Percentiles rank a stretch among this genome's conserved stretches.
phyloP scores from a whole-genome alignment of 2,888 invertebrate species.

The Epirrhoe alternata region DNA sequence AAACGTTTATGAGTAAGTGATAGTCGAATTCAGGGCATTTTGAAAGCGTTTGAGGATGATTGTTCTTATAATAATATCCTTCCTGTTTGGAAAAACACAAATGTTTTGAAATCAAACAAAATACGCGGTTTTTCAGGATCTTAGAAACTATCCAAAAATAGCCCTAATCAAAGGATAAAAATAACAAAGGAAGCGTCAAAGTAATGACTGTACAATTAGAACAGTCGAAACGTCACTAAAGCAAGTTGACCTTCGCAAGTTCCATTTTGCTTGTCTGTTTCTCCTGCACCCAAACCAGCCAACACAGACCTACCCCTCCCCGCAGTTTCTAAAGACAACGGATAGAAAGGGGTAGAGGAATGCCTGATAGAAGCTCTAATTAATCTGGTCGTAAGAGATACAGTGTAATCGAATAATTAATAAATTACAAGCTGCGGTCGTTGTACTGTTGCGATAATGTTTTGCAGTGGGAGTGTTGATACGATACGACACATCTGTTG shows the following conservation, averaged over 20 bases:
- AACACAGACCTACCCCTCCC: constrained; percentile 52
- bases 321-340: constrained; percentile 43
- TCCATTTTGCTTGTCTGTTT: constrained; percentile 68
- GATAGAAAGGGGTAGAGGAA: constrained; percentile 42
- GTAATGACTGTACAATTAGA: constrained; percentile 47
- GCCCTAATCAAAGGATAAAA: constrained; percentile 28
- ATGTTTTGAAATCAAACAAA: background rate
- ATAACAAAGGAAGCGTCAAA: constrained; percentile 51
- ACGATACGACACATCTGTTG: constrained; percentile 79
- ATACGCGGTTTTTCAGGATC: constrained; percentile 15
- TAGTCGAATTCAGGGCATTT: constrained; percentile 6
- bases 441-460: constrained; percentile 77
- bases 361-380: constrained; percentile 56
- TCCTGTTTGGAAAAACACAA: background rate
- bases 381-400: constrained; percentile 63
- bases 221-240: constrained; percentile 51
- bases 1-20: constrained; percentile 50
- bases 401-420: constrained; percentile 77
- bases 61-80: background rate
- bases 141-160: constrained; percentile 26
- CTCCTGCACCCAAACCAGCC: constrained; percentile 58
- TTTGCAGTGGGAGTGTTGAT: constrained; percentile 76
- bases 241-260: constrained; percentile 71
- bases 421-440: constrained; percentile 81
- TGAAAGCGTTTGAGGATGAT: background rate